Evolutionary conservation across 2,797 vertebrate genomes (phyloP).

Genomic region (Lutjanus argentimaculatus): DNA sequence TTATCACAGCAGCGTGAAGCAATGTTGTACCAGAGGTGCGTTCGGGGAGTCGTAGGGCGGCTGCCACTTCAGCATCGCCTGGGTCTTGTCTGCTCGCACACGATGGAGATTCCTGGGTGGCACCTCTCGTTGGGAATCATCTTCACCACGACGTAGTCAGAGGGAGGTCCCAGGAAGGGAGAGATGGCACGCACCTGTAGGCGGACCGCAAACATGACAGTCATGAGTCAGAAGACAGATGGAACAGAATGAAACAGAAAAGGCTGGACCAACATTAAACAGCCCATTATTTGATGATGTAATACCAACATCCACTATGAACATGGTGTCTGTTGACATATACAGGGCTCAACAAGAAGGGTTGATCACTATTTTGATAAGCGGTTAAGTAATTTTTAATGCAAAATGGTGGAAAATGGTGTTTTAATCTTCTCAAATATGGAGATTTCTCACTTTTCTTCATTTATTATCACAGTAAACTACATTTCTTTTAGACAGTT

Average conservation of each 20-base stretch:
- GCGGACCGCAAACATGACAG: not conserved
- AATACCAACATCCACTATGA: too few species aligned
- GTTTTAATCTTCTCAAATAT: too few species aligned
- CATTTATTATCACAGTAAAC: too few species aligned
- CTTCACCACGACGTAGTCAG: constrained; percentile 91
- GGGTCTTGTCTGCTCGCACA: constrained; percentile 88
- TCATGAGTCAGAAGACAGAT: not conserved
- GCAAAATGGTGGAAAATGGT: too few species aligned
- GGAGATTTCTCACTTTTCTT: too few species aligned
- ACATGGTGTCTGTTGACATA: too few species aligned
- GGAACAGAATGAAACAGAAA: not conserved
- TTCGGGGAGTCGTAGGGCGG: constrained; percentile 93
- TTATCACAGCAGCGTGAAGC: not conserved
- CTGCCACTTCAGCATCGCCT: constrained; percentile 94
- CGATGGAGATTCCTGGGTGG: constrained; percentile 96
- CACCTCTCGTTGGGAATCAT: constrained; percentile 97
- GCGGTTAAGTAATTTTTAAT: too few species aligned
- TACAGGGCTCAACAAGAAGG: too few species aligned
- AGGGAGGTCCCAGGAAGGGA: constrained; percentile 94
- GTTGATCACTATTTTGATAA: too few species aligned
- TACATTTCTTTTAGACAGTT: too few species aligned
- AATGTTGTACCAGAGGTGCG: constrained; percentile 87
- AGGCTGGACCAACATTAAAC: not conserved
- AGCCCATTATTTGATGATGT: too few species aligned
- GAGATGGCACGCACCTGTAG: constrained; percentile 90